Evolutionary conservation across 2,797 vertebrate species (phyloP).

Genomic region (Novumbra hubbsi): DNA sequence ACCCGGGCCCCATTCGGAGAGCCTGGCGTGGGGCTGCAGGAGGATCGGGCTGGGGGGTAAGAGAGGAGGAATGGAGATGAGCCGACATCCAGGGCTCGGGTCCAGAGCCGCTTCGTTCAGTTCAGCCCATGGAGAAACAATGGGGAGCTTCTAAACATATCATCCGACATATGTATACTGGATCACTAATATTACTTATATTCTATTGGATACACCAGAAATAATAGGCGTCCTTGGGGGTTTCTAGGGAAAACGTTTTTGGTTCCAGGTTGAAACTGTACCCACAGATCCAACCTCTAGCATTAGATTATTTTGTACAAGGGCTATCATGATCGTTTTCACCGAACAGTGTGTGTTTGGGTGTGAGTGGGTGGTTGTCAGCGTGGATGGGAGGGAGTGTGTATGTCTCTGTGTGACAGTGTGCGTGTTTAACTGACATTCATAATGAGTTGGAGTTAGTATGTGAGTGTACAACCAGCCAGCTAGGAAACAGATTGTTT

Average conservation of each 20-base stretch:
- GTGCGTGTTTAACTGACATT: too few species aligned
- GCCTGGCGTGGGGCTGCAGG: slow-evolving; percentile 28
- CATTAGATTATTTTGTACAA: too few species aligned
- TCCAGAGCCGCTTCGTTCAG: slow-evolving; percentile 60
- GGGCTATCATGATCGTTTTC: background rate
- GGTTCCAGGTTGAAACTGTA: too few species aligned
- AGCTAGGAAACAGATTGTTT: too few species aligned
- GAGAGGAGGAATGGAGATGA: slow-evolving; percentile 44
- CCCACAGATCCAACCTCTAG: slow-evolving; percentile 8
- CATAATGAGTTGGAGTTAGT: background rate
- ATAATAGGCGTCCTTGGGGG: too few species aligned
- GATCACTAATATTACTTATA: slow-evolving; percentile 26
- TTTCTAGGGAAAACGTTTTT: too few species aligned
- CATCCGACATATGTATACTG: slow-evolving; percentile 50
- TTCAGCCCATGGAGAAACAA: slow-evolving; percentile 47
- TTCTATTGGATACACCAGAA: slow-evolving; percentile 8
- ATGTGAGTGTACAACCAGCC: background rate
- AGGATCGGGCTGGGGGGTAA: background rate
- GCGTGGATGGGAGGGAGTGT: background rate
- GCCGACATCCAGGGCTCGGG: slow-evolving; percentile 59
- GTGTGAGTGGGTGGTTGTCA: background rate
- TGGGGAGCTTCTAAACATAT: slow-evolving; percentile 57
- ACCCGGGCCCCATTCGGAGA: slow-evolving; percentile 46
- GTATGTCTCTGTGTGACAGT: background rate
- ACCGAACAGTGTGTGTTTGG: background rate